Evolutionary conservation across 2,113 vertebrate species (phyloP), one percentile per base, ranked within the genome.

Genomic region (Nicator chloris): DNA sequence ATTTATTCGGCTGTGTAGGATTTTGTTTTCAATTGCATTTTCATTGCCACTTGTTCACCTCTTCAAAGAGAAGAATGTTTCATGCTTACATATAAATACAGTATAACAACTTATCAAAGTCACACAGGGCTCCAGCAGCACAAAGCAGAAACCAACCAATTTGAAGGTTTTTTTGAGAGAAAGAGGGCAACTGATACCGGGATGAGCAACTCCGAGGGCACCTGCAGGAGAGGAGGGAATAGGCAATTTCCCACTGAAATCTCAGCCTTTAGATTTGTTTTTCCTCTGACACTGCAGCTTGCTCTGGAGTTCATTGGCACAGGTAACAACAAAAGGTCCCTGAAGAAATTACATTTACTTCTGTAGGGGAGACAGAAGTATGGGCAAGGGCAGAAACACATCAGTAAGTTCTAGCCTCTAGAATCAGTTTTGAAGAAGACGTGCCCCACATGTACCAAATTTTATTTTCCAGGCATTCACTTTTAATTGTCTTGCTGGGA

Each of bases 11-110:
- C 44, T 80, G 39, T 45, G 47, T 50, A 39, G n/a, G 37, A 56
- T 81, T 93, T 88, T 95, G 24, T 63, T 96, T 94, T 82, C 71
- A 69, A 39, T 37, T 83, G 42, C 39, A 35, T 69, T 93, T 96
- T 89, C 64, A 54, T 50, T 81, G 57, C 45, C 80, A 57, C n/a
- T 90, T 88, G 28, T 82, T 88, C 44, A 81, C 50, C 28, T 75
- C 71, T 86, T 88, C 61, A 75, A 96, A 86, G 64, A 56, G 65
- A 94, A 88, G 68, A 60, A 47, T 28, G 33, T 57, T 82, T 80
- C 37, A 37, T 71, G 66, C 80, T 70, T 88, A 79, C 68, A 49
- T 78, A 63, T 64, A 95, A 84, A 95, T 59, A 86, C 26, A 53
- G 49, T 22, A 49, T 30, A 84, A 53, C 65, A 75, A 86, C 28